Base-by-base conservation (phyloP, 2,797 vertebrate species). In the Setipinna tenuifilis region DNA sequence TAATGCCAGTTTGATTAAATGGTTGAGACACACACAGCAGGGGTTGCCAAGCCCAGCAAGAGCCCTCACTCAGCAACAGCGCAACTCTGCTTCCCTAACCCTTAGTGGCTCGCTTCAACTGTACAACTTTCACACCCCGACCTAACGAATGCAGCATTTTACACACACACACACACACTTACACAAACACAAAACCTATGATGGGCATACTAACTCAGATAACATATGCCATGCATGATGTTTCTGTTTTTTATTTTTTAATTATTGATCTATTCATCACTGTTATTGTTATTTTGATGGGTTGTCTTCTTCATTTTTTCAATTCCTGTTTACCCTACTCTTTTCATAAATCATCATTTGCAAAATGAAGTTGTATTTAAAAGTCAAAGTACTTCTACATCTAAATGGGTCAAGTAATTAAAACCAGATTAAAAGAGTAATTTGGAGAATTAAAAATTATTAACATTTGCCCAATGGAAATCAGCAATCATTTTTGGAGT, bases 1-100 rank as follows among this genome's bases (percentile, higher is more conserved):
- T 94, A 95, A 95, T 93, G 91, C 93, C 91, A 91, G 91, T 92
- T 94, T 94, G 93, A 95, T 96, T 93, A 94, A 96, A 93, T 90
- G 92, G 93, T 92, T 83, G 17, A 89, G 91, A 90, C 86, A 91
- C 90, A 90, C 93, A 87, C 94, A 94, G 95, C 93, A 86, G 93
- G 94, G 93, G 93, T 86, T 86, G 90, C 86, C 93, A 89, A 93
- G 57, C 71, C 35, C 71, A 84, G 35, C 86, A 17, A 85, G 82
- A 87, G 65, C 68, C 83, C 58, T 16, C 25, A 91, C 93, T 92
- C 86, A 86, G 62, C 23, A 35, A 78, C 81, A 84, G 68, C 87
- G 28, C 89, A 84, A 81, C 89, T 88, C 88, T 87, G 87, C 88
- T 93, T 87, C 54, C 82, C 81, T 83, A 84, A 90, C 87, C 87